Evolutionary conservation across 2,113 vertebrate genomes (phyloP).

Genomic region (Tauraco erythrolophus): DNA sequence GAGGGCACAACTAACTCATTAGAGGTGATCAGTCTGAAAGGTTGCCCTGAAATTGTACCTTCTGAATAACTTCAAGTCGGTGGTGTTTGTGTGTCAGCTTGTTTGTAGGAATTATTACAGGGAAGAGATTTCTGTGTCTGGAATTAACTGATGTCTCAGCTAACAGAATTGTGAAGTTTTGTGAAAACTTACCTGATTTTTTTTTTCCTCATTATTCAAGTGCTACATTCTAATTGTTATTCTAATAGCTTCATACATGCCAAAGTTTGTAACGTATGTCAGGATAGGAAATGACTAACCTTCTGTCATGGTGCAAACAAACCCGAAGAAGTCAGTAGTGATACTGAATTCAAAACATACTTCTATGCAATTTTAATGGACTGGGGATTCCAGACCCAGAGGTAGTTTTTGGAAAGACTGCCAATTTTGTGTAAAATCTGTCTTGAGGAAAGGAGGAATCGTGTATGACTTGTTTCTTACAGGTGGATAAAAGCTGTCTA

Average conservation of each 20-base stretch:
- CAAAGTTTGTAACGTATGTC: neutral
- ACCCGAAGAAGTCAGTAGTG: neutral
- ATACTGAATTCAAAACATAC: neutral
- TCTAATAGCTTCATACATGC: neutral
- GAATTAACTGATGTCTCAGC: neutral
- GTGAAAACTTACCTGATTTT: neutral
- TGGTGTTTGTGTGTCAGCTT: neutral
- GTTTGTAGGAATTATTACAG: neutral
- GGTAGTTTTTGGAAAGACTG: neutral
- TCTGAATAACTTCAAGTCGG: neutral
- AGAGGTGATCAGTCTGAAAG: neutral
- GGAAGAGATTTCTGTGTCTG: neutral
- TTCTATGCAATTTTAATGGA: neutral
- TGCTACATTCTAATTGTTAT: neutral
- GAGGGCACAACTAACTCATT: neutral
- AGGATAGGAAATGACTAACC: neutral
- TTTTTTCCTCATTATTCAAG: neutral
- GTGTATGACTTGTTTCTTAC: neutral
- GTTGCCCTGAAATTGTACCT: neutral
- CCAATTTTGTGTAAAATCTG: neutral
- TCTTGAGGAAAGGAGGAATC: neutral
- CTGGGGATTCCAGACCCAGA: neutral
- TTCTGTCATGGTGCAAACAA: neutral
- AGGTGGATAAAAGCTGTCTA: neutral
- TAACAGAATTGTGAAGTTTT: neutral